A percentile compares a stretch with the other conserved stretches of the same genome.
These are phyloP conservation scores for Cordylochernes scorpioides DNA, from an alignment of 2,888 invertebrate genomes.

Conservation along the genomic window DNA sequence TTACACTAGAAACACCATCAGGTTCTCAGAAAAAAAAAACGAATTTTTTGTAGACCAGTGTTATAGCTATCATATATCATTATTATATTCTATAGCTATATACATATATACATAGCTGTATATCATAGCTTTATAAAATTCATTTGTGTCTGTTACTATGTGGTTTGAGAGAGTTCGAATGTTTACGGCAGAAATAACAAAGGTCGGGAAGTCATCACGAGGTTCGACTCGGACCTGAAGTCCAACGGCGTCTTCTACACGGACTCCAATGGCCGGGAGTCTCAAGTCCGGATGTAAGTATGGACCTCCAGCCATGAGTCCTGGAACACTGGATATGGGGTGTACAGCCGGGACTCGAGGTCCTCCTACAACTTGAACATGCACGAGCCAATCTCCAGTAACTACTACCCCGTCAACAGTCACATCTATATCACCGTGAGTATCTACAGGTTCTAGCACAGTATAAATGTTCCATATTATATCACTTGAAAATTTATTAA, in stretches of 20 bases:
- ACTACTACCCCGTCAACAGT: constrained; percentile 77
- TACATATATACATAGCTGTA: too few relatives aligned
- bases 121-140: not conserved
- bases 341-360: constrained; percentile 29
- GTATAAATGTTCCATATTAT: not conserved
- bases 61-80: too few relatives aligned
- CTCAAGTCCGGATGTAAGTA: constrained; percentile 33
- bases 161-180: not conserved
- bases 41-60: too few relatives aligned
- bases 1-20: too few relatives aligned
- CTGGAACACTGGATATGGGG: too few relatives aligned
- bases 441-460: not conserved
- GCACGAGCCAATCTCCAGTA: constrained; percentile 46
- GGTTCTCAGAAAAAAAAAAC: too few relatives aligned
- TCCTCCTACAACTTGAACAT: constrained; percentile 41
- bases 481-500: not conserved
- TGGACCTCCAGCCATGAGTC: not conserved
- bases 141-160: not conserved
- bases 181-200: constrained; percentile 16
- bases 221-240: constrained; percentile 36
- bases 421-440: constrained; percentile 34
- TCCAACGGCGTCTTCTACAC: constrained; percentile 50
- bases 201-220: constrained; percentile 58
- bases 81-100: too few relatives aligned
- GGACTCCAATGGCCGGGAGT: constrained; percentile 79